phyloP scores from a whole-genome alignment of 2,797 vertebrate species.

The Periophthalmus magnuspinnatus region DNA sequence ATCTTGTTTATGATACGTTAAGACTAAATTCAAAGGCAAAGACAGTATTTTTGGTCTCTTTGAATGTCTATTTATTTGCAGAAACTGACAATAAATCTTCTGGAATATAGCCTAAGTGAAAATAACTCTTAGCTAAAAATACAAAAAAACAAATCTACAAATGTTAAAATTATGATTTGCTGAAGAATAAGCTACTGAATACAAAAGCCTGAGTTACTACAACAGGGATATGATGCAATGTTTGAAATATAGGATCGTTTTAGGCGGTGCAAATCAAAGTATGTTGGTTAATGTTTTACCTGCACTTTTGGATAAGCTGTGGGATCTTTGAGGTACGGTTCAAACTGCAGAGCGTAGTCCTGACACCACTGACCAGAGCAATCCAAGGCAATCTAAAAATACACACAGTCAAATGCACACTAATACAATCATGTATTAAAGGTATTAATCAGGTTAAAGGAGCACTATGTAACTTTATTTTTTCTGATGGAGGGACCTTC shows the following conservation, averaged over 20 bases:
- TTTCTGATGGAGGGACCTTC: neutral
- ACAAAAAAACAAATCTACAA: neutral
- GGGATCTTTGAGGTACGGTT: slow-evolving; percentile 94
- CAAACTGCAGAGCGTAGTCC: slow-evolving; percentile 82
- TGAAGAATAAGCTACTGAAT: no score
- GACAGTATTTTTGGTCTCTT: no score
- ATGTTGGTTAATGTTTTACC: slow-evolving; percentile 69
- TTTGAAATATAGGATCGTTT: neutral
- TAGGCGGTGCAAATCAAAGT: neutral
- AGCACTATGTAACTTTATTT: neutral
- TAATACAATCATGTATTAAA: neutral
- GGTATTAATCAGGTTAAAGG: neutral
- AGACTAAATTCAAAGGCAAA: no score
- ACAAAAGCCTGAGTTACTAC: neutral
- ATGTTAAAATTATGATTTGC: neutral
- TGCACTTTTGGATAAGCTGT: slow-evolving; percentile 91
- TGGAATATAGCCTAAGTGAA: no score
- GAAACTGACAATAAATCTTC: no score
- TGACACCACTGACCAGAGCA: slow-evolving; percentile 85
- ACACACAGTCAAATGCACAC: slow-evolving; percentile 17
- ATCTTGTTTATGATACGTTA: no score
- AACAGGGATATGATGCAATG: neutral
- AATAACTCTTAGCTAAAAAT: no score
- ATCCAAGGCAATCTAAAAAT: slow-evolving; percentile 85
- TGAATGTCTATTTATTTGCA: no score